Percentiles rank a stretch among this genome's conserved stretches.
These are phyloP conservation scores for Drosophila rellima DNA, from an alignment of 2,888 invertebrate species.

Conservation along the genomic window DNA sequence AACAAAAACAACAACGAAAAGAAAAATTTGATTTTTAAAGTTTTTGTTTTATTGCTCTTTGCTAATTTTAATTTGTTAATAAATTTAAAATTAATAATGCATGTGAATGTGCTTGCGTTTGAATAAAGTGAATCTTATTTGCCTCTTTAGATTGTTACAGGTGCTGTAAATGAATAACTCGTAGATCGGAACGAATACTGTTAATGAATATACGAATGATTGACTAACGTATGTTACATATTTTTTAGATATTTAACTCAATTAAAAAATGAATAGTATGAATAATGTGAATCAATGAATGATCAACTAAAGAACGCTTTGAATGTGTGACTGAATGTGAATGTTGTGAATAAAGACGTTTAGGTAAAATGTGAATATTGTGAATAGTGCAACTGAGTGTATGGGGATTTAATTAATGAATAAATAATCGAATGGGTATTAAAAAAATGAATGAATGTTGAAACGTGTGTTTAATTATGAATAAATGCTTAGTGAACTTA, in stretches of 20 bases:
- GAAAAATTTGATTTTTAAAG: no score
- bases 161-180: not conserved
- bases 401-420: not conserved
- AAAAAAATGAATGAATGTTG: no score
- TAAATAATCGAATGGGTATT: not conserved
- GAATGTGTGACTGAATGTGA: not conserved
- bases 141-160: not conserved
- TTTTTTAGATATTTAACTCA: no score
- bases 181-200: not conserved
- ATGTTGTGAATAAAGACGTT: no score
- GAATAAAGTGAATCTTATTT: constrained; percentile 7
- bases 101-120: not conserved
- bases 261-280: no score
- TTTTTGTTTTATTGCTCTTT: not conserved
- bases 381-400: no score
- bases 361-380: no score
- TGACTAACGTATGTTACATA: no score
- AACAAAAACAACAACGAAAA: constrained; percentile 13
- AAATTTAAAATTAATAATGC: not conserved
- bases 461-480: no score
- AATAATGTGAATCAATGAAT: not conserved
- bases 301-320: not conserved
- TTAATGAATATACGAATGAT: not conserved
- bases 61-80: not conserved
- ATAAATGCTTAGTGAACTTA: no score